Percentiles rank a stretch among this genome's conserved stretches.
Conservation (phyloP, 2,797 vertebrate species). For the Catharus ustulatus region DNA sequence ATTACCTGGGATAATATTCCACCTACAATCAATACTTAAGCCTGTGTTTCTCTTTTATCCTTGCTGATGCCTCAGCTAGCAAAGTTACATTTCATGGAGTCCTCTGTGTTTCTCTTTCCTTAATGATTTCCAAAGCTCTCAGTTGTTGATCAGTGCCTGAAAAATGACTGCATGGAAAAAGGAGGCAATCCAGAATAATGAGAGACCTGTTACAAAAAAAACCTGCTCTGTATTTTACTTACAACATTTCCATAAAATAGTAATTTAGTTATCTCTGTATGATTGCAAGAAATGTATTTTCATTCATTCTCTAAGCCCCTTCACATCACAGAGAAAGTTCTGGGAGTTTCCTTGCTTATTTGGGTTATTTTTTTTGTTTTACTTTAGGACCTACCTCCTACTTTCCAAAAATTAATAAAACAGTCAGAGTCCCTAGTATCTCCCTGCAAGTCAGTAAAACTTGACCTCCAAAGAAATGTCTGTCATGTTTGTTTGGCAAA, state of each 20-base stretch:
- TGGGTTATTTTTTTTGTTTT: background rate
- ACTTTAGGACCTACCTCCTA: background rate
- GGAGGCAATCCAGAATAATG: conserved; percentile 20
- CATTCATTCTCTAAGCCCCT: background rate
- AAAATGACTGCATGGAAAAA: conserved; percentile 48
- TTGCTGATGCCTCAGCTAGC: conserved; percentile 20
- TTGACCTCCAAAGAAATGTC: background rate
- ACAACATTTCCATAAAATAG: conserved; percentile 13
- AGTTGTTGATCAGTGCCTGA: conserved; percentile 38
- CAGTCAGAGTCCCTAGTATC: background rate
- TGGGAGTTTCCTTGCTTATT: background rate
- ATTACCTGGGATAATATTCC: conserved; percentile 37
- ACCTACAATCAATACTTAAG: conserved; percentile 48
- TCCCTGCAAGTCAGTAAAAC: background rate
- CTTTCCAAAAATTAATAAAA: conserved; percentile 22
- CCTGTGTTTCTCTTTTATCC: conserved; percentile 14
- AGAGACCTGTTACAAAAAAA: background rate
- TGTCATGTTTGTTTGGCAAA: background rate
- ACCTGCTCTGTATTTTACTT: background rate
- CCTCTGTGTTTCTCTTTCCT: conserved; percentile 32
- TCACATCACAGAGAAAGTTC: background rate
- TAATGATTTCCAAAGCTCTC: conserved; percentile 51
- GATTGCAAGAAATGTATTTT: background rate
- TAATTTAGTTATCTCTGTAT: background rate
- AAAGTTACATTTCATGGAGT: conserved; percentile 42